Evolutionary conservation across 2,113 vertebrate genomes (phyloP), one percentile per base, ranked within the genome.

Genomic region (Cyphotilapia sp.): DNA sequence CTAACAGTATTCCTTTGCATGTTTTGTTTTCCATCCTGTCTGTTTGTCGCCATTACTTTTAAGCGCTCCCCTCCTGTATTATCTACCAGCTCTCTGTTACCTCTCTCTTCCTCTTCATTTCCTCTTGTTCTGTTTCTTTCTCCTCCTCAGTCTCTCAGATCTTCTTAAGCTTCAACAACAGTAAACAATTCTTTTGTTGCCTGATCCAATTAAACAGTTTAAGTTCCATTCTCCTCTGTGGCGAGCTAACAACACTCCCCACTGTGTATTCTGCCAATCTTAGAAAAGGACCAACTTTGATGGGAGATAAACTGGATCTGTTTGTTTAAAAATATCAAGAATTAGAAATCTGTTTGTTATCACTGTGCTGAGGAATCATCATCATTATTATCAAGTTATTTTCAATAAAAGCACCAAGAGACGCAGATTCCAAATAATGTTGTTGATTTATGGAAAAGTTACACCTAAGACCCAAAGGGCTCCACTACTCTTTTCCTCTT

Each of bases 131-230:
- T 29, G 69, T 29, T 17, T 47, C 14, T 29, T 76, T 47, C 69
- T 47, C 69, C 40, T 76, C 14, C 24, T 57, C 59, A 74, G 42
- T 76, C 49, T 89, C 71, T 88, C 17, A 80, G 84, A 91, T 90
- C 86, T 80, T 84, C 71, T 80, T 87, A 84, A 63, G 85, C 74
- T 71, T 56, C 27, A 49, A 89, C 81, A 76, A 47, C 24, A 35
- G 78, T 83, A 69, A 91, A 86, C 85, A 90, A 38, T 87, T 80
- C 7, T 86, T 92, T 89, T 92, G 87, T 92, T 88, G 85, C 31
- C 66, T 90, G 45, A 90, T 89, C 90, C 88, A 92, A 91, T 93
- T 90, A 92, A 90, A 85, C 42, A 76, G 85, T 85, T 88, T 85
- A 87, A 85, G 90, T 83, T 86, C 35, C 81, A 63, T 87, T 90